These are phyloP conservation scores for Teleopsis dalmanni DNA, from an alignment of 1,140 invertebrate species.

Conservation along the genomic window DNA sequence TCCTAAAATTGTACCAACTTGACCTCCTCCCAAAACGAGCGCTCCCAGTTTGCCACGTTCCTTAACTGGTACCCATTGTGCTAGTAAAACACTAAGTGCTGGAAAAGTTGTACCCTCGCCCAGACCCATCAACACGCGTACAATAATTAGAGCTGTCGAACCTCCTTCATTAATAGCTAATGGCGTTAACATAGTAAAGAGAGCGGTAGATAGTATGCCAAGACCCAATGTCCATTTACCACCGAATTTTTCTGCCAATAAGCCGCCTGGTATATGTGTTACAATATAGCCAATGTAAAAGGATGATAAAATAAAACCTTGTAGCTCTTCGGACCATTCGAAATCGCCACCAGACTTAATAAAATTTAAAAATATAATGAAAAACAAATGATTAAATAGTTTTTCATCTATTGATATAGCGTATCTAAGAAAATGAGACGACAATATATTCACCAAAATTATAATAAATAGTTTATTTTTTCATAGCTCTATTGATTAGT, in stretches of 20 bases:
- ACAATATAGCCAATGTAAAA: conserved; percentile 51
- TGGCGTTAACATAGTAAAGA: conserved; percentile 66
- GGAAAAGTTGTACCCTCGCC: conserved; percentile 72
- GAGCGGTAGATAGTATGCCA: conserved; percentile 63
- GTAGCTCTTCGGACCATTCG: conserved; percentile 38
- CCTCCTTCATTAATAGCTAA: conserved; percentile 52
- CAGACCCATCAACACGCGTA: conserved; percentile 61
- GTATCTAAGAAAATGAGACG: too few species aligned
- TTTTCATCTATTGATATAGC: too few species aligned
- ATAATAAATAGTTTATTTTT: too few species aligned
- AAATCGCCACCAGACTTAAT: conserved; percentile 20
- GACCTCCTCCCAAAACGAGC: conserved; percentile 63
- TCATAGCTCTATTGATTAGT: too few species aligned
- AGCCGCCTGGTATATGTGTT: conserved; percentile 53
- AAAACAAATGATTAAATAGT: too few species aligned
- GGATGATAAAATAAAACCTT: conserved; percentile 53
- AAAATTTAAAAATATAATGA: conserved; percentile 26
- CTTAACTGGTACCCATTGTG: conserved; percentile 65
- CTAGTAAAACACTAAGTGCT: conserved; percentile 62
- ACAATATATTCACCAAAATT: too few species aligned
- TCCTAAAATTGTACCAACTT: conserved; percentile 66
- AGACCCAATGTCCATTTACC: conserved; percentile 66
- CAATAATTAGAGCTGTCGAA: conserved; percentile 54
- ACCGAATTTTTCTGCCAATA: conserved; percentile 65
- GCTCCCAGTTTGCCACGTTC: conserved; percentile 68